A percentile compares a stretch with the other conserved stretches of the same genome.
Evolutionary conservation across 2,888 invertebrate species (phyloP).

Genomic region (Melipona beecheii): DNA sequence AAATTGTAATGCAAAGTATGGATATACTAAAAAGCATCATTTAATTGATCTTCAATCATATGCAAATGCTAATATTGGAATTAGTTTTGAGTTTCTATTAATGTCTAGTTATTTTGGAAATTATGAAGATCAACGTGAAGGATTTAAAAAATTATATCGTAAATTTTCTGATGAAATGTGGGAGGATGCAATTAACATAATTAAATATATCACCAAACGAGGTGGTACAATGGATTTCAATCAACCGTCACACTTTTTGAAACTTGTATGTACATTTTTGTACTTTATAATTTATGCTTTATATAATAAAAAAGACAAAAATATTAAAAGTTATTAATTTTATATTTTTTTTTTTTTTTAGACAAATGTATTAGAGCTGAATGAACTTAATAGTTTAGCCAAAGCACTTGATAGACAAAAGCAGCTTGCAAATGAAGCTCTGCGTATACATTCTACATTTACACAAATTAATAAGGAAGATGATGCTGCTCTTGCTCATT

Average conservation of each 20-base stretch:
- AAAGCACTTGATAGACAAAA: conserved; percentile 92
- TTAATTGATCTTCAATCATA: conserved; percentile 85
- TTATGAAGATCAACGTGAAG: conserved; percentile 90
- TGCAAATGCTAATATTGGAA: conserved; percentile 88
- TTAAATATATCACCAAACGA: conserved; percentile 91
- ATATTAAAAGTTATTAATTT: neutral
- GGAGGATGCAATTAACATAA: conserved; percentile 90
- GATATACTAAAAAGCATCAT: conserved; percentile 85
- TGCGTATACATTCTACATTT: conserved; percentile 87
- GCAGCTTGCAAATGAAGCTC: conserved; percentile 88
- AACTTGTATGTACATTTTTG: conserved; percentile 67
- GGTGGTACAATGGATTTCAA: conserved; percentile 88
- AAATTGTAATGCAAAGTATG: conserved; percentile 89
- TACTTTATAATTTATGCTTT: neutral
- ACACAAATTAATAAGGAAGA: conserved; percentile 88
- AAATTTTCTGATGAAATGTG: conserved; percentile 91
- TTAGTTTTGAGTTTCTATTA: conserved; percentile 91
- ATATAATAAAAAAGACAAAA: neutral
- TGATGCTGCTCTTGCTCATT: conserved; percentile 87
- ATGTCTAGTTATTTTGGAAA: conserved; percentile 91
- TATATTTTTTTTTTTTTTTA: conserved; percentile 47
- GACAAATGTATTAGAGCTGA: conserved; percentile 85
- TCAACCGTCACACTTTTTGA: conserved; percentile 75
- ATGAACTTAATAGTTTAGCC: conserved; percentile 90
- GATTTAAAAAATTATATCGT: conserved; percentile 91